Evolutionary conservation across 2,888 invertebrate genomes (phyloP).

Genomic region (Euzophera pinguis): DNA sequence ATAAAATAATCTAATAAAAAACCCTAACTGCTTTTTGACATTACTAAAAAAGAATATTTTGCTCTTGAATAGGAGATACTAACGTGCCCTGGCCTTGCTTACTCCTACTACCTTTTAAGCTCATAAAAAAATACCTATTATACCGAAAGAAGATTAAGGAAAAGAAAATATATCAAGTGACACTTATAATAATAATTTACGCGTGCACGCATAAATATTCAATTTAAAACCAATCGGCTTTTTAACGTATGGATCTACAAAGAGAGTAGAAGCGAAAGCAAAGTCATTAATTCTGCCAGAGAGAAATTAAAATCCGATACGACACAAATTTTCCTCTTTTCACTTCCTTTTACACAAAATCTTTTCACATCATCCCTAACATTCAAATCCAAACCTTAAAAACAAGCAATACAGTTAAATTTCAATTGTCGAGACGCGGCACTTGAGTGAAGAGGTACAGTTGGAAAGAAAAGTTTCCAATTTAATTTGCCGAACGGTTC

Average conservation of each 20-base stretch:
- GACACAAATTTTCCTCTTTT: constrained; percentile 67
- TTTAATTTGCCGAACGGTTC: constrained; percentile 74
- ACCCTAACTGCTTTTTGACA: too few species aligned
- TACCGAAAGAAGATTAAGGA: too few species aligned
- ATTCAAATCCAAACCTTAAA: constrained; percentile 26
- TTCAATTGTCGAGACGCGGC: constrained; percentile 13
- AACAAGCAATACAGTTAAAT: constrained; percentile 1
- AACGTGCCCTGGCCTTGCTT: too few species aligned
- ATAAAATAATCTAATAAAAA: too few species aligned
- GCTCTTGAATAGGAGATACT: too few species aligned
- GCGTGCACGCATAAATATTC: constrained; percentile 27
- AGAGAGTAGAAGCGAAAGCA: constrained; percentile 49
- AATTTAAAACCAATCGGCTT: constrained; percentile 46
- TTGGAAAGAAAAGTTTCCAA: constrained; percentile 57
- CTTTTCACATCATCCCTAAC: constrained; percentile 20
- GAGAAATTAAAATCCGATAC: constrained; percentile 78
- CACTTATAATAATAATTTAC: not conserved
- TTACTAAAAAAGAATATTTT: too few species aligned
- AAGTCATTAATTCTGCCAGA: constrained; percentile 71
- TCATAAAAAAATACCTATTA: too few species aligned
- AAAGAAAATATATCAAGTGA: too few species aligned
- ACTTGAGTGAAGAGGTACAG: constrained; percentile 11
- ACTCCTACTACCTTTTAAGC: too few species aligned
- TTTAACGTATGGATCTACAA: constrained; percentile 58
- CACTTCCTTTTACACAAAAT: constrained; percentile 32